Evolutionary conservation across 2,888 invertebrate species (phyloP).

Genomic region (Helicoverpa assulta): DNA sequence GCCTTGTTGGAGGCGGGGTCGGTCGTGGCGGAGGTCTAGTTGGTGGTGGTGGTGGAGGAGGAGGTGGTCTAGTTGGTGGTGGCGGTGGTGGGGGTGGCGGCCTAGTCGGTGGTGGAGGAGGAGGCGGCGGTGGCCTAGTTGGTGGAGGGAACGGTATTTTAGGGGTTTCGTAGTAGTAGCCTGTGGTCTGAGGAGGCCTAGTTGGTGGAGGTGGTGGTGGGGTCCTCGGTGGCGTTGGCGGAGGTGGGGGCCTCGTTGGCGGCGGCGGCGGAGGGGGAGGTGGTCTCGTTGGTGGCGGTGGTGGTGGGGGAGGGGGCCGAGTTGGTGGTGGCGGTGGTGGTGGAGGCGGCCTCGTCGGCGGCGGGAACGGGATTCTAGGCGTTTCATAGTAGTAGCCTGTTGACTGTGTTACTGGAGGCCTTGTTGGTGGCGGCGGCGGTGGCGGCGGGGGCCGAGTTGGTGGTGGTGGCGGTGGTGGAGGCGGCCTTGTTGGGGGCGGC

Average conservation of each 20-base stretch:
- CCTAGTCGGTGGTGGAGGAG: conserved; percentile 61
- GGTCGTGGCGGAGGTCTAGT: conserved; percentile 62
- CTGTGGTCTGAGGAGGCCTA: conserved; percentile 32
- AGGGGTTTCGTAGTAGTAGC: neutral
- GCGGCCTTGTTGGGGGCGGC: conserved; percentile 33
- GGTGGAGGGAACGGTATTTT: conserved; percentile 17
- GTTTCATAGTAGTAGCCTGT: conserved; percentile 74
- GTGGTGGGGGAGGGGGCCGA: conserved; percentile 32
- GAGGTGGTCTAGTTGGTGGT: conserved; percentile 52
- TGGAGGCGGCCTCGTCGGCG: conserved; percentile 54
- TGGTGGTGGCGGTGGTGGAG: conserved; percentile 46
- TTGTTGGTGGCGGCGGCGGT: conserved; percentile 42
- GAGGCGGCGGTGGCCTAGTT: conserved; percentile 37
- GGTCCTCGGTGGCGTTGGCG: conserved; percentile 26
- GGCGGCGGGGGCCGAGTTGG: neutral
- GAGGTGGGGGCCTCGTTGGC: conserved; percentile 31
- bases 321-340: conserved; percentile 50
- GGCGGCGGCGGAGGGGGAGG: conserved; percentile 36
- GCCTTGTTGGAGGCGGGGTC: conserved; percentile 56
- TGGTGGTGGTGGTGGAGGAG: conserved; percentile 59
- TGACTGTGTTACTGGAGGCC: conserved; percentile 52
- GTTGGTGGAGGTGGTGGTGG: conserved; percentile 43
- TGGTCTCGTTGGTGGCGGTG: conserved; percentile 52
- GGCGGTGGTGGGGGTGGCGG: conserved; percentile 61
- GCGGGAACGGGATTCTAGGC: conserved; percentile 61